These are phyloP conservation scores for Heliconius hermathena DNA, from an alignment of 1,140 invertebrate species.

Conservation along the genomic window DNA sequence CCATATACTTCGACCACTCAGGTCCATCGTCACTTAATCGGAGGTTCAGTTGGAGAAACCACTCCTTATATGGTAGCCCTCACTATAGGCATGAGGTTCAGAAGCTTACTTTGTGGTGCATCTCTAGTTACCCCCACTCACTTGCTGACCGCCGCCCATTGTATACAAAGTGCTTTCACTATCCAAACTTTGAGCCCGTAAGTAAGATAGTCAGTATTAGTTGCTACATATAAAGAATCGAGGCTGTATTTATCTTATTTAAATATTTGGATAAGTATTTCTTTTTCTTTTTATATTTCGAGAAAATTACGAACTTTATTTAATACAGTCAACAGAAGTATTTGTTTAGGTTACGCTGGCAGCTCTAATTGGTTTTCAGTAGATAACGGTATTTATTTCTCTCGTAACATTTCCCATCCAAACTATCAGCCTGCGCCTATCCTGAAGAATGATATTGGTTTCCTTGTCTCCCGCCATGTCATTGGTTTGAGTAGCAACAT, in stretches of 20 bases:
- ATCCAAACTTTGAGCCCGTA: background rate
- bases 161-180: conserved; percentile 40
- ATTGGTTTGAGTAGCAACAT: conserved; percentile 37
- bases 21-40: conserved; percentile 49
- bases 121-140: conserved; percentile 52
- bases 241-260: no score
- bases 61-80: conserved; percentile 62
- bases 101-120: conserved; percentile 58
- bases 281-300: no score
- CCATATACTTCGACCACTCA: conserved; percentile 53
- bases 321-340: no score
- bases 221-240: no score
- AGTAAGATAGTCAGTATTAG: background rate
- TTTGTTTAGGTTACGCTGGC: background rate
- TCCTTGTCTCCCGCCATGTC: conserved; percentile 46
- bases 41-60: conserved; percentile 47
- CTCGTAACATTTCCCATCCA: background rate
- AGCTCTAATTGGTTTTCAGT: background rate
- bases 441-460: conserved; percentile 53
- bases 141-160: conserved; percentile 69
- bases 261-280: no score
- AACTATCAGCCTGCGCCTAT: background rate
- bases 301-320: no score
- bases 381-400: conserved; percentile 24
- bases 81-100: conserved; percentile 44